Evolutionary conservation across 2,797 vertebrate genomes (phyloP).

Genomic region (Notolabrus celidotus): DNA sequence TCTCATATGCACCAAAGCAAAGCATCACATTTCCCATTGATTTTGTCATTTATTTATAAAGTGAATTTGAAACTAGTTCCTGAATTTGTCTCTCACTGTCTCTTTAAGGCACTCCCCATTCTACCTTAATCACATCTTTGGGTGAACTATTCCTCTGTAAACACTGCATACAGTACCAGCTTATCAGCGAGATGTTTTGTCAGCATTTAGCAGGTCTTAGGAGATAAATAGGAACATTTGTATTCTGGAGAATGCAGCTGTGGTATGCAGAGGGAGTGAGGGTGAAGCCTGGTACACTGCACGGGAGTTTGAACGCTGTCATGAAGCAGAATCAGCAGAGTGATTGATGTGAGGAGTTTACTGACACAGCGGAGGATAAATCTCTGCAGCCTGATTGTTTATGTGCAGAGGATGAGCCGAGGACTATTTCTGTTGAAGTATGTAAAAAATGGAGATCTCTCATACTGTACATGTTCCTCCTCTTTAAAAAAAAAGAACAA

Average conservation of each 20-base stretch:
- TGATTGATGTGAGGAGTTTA: slow-evolving; percentile 36
- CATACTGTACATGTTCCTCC: background rate
- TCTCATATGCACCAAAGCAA: background rate
- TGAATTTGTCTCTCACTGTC: too few relatives aligned
- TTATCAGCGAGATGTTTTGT: background rate
- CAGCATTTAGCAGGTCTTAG: background rate
- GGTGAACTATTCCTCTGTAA: background rate
- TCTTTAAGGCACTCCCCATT: too few relatives aligned
- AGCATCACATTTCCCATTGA: background rate
- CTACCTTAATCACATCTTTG: background rate
- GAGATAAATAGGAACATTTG: slow-evolving; percentile 7
- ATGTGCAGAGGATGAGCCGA: background rate
- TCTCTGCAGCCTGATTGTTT: background rate
- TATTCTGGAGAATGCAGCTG: background rate
- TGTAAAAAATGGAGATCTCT: too few relatives aligned
- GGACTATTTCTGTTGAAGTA: background rate
- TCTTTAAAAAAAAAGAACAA: slow-evolving; percentile 1
- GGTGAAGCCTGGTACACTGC: slow-evolving; percentile 36
- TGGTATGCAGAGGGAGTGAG: slow-evolving; percentile 61
- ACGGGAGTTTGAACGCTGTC: slow-evolving; percentile 31
- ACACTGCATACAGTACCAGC: background rate
- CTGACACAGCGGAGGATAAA: background rate
- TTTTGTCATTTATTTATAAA: background rate
- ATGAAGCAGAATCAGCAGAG: background rate
- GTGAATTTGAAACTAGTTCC: too few relatives aligned